Evolutionary conservation across 2,888 invertebrate genomes (phyloP).

Genomic region (Harpagoxenus sublaevis): DNA sequence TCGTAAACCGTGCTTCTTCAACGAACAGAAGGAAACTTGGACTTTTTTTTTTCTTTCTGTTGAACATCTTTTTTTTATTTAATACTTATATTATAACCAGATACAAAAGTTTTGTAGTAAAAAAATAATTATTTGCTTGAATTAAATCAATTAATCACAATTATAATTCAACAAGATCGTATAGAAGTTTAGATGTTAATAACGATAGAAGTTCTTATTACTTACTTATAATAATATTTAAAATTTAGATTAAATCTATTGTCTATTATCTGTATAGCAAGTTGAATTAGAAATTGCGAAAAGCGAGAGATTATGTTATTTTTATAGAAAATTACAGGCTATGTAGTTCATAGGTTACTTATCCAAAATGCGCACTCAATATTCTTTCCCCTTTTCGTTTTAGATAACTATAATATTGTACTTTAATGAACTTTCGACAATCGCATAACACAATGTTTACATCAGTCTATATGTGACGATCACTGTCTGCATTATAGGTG

Average conservation of each 20-base stretch:
- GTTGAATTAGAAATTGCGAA: not conserved
- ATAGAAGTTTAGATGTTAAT: not conserved
- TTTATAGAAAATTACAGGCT: not conserved
- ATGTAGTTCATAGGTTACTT: not conserved
- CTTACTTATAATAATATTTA: not conserved
- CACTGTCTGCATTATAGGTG: slow-evolving; percentile 86
- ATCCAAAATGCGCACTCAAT: not conserved
- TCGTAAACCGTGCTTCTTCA: not conserved
- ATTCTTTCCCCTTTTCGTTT: not conserved
- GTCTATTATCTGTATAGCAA: not conserved
- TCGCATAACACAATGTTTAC: slow-evolving; percentile 57
- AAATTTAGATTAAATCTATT: not conserved
- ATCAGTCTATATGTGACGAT: slow-evolving; percentile 81
- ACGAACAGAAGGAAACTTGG: not conserved
- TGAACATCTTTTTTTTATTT: not conserved
- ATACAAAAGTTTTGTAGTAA: not conserved
- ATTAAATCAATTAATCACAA: not conserved
- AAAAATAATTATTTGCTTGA: not conserved
- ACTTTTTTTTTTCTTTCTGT: not conserved
- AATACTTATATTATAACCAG: not conserved
- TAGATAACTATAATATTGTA: slow-evolving; percentile 6
- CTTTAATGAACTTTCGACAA: slow-evolving; percentile 54
- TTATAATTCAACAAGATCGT: not conserved
- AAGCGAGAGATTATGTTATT: not conserved
- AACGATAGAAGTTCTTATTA: not conserved